phyloP scores from a whole-genome alignment of 2,113 vertebrate genomes.

The Syngnathus typhle region DNA sequence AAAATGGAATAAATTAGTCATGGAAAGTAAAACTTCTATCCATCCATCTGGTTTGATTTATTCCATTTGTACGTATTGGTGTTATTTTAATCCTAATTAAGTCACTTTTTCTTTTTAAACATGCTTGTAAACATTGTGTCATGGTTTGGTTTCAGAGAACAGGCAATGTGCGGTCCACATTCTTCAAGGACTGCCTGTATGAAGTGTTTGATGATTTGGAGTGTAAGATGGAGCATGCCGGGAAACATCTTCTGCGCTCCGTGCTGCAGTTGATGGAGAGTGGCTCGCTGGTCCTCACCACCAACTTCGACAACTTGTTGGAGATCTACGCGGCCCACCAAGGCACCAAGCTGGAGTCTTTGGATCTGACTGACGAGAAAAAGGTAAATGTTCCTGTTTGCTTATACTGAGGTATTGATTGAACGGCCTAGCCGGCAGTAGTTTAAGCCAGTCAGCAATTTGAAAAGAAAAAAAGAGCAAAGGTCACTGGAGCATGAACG shows the following conservation, averaged over 20 bases:
- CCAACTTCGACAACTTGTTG: constrained; percentile 93
- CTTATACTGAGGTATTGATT: constrained; percentile 9
- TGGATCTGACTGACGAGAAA: constrained; percentile 93
- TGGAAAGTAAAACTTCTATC: not conserved
- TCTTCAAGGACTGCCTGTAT: constrained; percentile 95
- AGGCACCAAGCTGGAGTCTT: constrained; percentile 86
- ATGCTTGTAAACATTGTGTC: not conserved
- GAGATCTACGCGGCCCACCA: constrained; percentile 90
- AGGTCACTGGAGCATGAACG: constrained; percentile 23
- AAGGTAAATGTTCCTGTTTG: constrained; percentile 71
- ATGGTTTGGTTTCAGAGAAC: constrained; percentile 74
- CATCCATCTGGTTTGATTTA: not conserved
- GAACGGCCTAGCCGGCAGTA: constrained; percentile 2
- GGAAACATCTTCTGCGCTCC: constrained; percentile 86
- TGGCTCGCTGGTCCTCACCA: constrained; percentile 87
- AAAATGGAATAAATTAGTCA: too few relatives aligned
- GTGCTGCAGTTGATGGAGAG: constrained; percentile 92
- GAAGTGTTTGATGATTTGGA: constrained; percentile 94
- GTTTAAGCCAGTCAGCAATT: constrained; percentile 20
- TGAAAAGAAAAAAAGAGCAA: constrained; percentile 16
- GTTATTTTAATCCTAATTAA: not conserved
- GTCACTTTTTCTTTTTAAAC: not conserved
- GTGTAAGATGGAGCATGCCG: constrained; percentile 91
- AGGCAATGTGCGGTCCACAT: constrained; percentile 88
- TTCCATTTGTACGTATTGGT: not conserved